phyloP scores from a whole-genome alignment of 2,888 invertebrate species.

The Caenorhabditis afra region DNA sequence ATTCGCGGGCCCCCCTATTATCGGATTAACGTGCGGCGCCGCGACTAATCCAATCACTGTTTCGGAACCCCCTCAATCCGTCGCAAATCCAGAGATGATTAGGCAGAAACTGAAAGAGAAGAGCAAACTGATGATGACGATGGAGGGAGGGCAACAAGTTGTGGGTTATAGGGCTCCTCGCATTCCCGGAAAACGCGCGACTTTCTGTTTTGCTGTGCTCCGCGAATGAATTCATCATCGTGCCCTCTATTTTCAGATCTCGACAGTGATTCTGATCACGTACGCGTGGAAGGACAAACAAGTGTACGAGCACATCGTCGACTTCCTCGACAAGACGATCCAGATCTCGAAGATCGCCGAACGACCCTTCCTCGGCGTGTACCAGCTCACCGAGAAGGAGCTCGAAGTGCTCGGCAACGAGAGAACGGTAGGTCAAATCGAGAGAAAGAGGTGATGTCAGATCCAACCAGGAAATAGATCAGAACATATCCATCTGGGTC shows the following conservation, averaged over 20 bases:
- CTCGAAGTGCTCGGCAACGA: slow-evolving; percentile 68
- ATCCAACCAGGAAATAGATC: not conserved
- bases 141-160: not conserved
- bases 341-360: slow-evolving; percentile 79
- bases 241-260: slow-evolving; percentile 58
- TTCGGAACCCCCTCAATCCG: slow-evolving; percentile 40
- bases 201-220: not conserved
- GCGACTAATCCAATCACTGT: slow-evolving; percentile 13
- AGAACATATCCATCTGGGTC: too few species aligned
- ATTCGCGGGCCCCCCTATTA: slow-evolving; percentile 3
- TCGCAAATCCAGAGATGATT: slow-evolving; percentile 13
- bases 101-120: not conserved
- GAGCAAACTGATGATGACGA: not conserved
- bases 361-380: slow-evolving; percentile 73
- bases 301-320: slow-evolving; percentile 76
- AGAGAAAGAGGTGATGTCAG: not conserved
- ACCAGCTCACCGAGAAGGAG: slow-evolving; percentile 74
- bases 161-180: not conserved
- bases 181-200: not conserved
- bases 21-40: slow-evolving; percentile 31
- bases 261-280: slow-evolving; percentile 46
- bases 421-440: slow-evolving; percentile 68
- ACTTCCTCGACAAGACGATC: slow-evolving; percentile 77
- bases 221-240: not conserved
- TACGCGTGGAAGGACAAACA: slow-evolving; percentile 73